phyloP scores from a whole-genome alignment of 2,113 vertebrate genomes.

The Phrynosoma platyrhinos region DNA sequence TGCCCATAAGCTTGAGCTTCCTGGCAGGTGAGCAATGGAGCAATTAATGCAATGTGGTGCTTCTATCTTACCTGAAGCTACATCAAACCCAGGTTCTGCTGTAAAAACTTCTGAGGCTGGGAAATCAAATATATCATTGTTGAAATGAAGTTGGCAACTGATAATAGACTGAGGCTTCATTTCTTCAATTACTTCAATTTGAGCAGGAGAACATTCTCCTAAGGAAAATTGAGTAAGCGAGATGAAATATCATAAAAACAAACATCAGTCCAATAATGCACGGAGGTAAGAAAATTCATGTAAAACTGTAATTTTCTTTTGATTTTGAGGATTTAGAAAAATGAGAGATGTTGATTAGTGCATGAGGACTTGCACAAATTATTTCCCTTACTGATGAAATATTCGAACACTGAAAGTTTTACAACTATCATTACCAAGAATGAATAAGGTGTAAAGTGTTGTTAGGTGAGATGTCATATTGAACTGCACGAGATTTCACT shows the following conservation, averaged over 20 bases:
- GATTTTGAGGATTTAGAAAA: slow-evolving; percentile 14
- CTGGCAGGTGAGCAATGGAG: too few species aligned
- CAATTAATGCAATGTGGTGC: neutral
- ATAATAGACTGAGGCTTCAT: slow-evolving; percentile 86
- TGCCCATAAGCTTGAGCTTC: too few species aligned
- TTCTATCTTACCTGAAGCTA: slow-evolving; percentile 76
- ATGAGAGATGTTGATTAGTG: slow-evolving; percentile 17
- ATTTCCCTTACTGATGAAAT: neutral
- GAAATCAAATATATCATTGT: slow-evolving; percentile 80
- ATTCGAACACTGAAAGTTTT: slow-evolving; percentile 23
- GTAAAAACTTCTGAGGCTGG: slow-evolving; percentile 82
- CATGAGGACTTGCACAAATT: neutral
- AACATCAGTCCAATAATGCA: neutral
- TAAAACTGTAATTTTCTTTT: slow-evolving; percentile 28
- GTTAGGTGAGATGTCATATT: slow-evolving; percentile 17
- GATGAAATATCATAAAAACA: neutral
- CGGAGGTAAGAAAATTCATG: neutral
- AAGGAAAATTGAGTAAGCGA: neutral
- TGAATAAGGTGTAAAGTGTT: slow-evolving; percentile 38
- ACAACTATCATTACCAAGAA: slow-evolving; percentile 23
- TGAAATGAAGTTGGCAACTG: slow-evolving; percentile 87
- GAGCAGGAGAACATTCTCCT: slow-evolving; percentile 87
- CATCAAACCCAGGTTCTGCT: slow-evolving; percentile 83
- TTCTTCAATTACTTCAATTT: slow-evolving; percentile 79
- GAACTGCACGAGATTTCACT: slow-evolving; percentile 19